phyloP scores from a whole-genome alignment of 2,888 invertebrate genomes.

The Argyresthia goedartella region DNA sequence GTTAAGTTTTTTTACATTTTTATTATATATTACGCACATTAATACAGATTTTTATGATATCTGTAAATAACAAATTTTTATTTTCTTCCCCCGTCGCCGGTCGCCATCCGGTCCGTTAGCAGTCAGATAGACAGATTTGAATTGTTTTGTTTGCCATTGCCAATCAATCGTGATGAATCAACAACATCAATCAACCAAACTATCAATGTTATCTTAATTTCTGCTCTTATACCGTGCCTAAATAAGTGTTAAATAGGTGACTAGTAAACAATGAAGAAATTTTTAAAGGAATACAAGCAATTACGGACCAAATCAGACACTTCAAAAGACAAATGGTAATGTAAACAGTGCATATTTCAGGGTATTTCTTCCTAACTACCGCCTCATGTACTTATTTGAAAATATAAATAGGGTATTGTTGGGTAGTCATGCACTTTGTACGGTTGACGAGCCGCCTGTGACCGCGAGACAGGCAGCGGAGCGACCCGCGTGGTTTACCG shows the following conservation, averaged over 20 bases:
- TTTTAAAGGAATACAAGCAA: slow-evolving; percentile 51
- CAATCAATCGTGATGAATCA: no score
- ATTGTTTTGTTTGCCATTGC: no score
- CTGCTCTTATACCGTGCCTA: no score
- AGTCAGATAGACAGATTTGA: no score
- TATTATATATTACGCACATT: no score
- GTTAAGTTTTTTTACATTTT: background rate
- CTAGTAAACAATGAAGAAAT: slow-evolving; percentile 42
- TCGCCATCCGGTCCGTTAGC: no score
- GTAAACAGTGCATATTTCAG: slow-evolving; percentile 22
- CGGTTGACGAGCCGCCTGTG: slow-evolving; percentile 28
- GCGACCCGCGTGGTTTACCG: slow-evolving; percentile 47
- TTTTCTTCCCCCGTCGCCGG: no score
- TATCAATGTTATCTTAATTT: no score
- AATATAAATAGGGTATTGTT: slow-evolving; percentile 1
- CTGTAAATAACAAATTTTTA: no score
- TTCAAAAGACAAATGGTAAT: slow-evolving; percentile 16
- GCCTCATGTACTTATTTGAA: slow-evolving; percentile 9
- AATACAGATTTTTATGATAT: no score
- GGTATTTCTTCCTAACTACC: slow-evolving; percentile 23
- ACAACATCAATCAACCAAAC: no score
- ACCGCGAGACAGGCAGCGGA: slow-evolving; percentile 19
- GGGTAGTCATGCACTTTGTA: slow-evolving; percentile 13
- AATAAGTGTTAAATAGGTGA: no score
- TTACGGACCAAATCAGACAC: slow-evolving; percentile 32